Base-by-base conservation (phyloP, 2,113 vertebrate species). In the Agapornis roseicollis region DNA sequence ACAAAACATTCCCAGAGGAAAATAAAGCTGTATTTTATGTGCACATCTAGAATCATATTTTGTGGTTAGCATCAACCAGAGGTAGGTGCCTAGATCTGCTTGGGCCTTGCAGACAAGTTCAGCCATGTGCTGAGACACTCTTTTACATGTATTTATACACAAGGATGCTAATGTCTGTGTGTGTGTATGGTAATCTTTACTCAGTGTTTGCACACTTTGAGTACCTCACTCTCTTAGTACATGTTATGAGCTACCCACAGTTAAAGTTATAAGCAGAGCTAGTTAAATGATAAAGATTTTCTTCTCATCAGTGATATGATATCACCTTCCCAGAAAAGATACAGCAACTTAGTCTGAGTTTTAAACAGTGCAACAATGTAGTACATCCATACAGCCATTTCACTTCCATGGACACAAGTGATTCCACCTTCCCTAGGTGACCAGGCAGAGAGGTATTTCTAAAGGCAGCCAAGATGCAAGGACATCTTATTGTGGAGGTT, bases 71-170 rank as follows among this genome's bases (percentile, higher is more conserved):
- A 16, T 9, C 61, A 68, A 4, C 42, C 27, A 53, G 42, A 65
- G 6, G 5, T 6, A 50, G 44, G 74, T 33, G 24, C 23, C 55
- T 15, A 16, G 13, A 15, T 55, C 65, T 64, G 63, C 53, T 37
- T 37, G 3, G 3, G 44, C 49, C 77, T 31, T 29, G 10, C 47
- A 69, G 71, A 7, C 13, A 28, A 12, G 28, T 16, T 72, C 52
- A 82, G 24, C 35, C 23, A 2, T 4, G 18, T 14, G 11, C 17
- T 0, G 0, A 41, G 3, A 19, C 10, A 1, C 17, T 22, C 31
- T 39, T 80, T 80, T 14, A 5, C 20, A 2, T 4, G 5, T 20
- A 11, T 73, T 53, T 63, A 2, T 27, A 35, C 27, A 11, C 8
- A 44, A 23, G 4, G 39, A 20, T 20, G 10, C 3, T 27, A 2